Evolutionary conservation across 2,888 invertebrate genomes (phyloP).

Genomic region (Noctua pronuba): DNA sequence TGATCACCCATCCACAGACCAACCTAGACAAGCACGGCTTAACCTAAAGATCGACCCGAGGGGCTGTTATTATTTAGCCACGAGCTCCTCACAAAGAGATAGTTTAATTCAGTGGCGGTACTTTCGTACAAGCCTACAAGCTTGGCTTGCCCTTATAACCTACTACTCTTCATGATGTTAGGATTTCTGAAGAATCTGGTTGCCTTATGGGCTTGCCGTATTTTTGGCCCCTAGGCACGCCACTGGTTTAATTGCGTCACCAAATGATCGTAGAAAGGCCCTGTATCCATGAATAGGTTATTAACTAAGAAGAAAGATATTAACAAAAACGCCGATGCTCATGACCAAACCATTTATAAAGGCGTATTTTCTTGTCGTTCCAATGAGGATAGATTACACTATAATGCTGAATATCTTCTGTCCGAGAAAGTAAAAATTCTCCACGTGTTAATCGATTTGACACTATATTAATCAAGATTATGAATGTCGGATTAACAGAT

Average conservation of each 20-base stretch:
- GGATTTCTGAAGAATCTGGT: too few relatives aligned
- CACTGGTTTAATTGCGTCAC: neutral
- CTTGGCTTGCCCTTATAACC: too few relatives aligned
- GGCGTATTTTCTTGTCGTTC: constrained; percentile 19
- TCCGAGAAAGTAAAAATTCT: neutral
- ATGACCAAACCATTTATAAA: constrained; percentile 33
- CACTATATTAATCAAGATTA: constrained; percentile 8
- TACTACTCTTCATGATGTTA: too few relatives aligned
- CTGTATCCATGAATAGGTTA: constrained; percentile 3
- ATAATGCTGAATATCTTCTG: constrained; percentile 5
- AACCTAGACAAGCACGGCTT: too few relatives aligned
- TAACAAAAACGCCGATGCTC: neutral
- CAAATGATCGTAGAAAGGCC: constrained; percentile 24
- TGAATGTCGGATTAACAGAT: constrained; percentile 4
- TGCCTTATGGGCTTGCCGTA: too few relatives aligned
- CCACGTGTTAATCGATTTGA: constrained; percentile 19
- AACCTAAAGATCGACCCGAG: too few relatives aligned
- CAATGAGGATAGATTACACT: constrained; percentile 1
- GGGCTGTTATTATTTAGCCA: too few relatives aligned
- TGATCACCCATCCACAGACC: too few relatives aligned
- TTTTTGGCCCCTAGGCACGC: too few relatives aligned
- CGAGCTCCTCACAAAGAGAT: too few relatives aligned
- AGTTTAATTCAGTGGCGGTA: too few relatives aligned
- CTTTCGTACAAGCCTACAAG: too few relatives aligned
- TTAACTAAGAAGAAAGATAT: neutral